A percentile compares a stretch with the other conserved stretches of the same genome.
phyloP scores from a whole-genome alignment of 2,797 vertebrate genomes.

The Eutrigla gurnardus region DNA sequence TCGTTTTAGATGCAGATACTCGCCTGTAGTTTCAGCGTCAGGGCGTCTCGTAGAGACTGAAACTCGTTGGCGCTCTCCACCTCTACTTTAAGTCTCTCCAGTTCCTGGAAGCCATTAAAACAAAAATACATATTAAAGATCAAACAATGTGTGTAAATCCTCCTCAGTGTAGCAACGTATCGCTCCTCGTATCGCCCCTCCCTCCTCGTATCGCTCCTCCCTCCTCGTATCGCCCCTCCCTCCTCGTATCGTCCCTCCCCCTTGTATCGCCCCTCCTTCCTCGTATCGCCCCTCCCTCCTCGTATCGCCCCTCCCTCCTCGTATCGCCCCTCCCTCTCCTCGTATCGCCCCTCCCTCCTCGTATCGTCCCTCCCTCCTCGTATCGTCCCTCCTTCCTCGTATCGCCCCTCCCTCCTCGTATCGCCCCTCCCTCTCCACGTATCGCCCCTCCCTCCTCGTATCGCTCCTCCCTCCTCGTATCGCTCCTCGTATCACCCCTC shows the following conservation, averaged over 20 bases:
- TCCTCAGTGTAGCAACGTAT: too few relatives aligned
- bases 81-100: slow-evolving; percentile 93
- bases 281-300: slow-evolving; percentile 89
- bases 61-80: slow-evolving; percentile 92
- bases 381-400: too few relatives aligned
- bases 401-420: too few relatives aligned
- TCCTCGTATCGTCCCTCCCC: slow-evolving; percentile 87
- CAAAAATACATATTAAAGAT: not conserved
- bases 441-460: too few relatives aligned
- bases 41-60: slow-evolving; percentile 89
- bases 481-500: too few relatives aligned
- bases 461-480: too few relatives aligned
- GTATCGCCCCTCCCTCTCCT: slow-evolving; percentile 82
- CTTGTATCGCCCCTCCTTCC: slow-evolving; percentile 88
- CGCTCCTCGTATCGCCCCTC: slow-evolving; percentile 88
- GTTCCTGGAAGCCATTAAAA: slow-evolving; percentile 84
- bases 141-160: not conserved
- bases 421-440: too few relatives aligned
- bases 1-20: slow-evolving; percentile 2
- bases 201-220: slow-evolving; percentile 88
- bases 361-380: too few relatives aligned
- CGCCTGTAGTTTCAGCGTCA: slow-evolving; percentile 91
- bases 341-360: too few relatives aligned
- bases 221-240: slow-evolving; percentile 76
- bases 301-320: slow-evolving; percentile 88